Conservation (phyloP, 2,113 vertebrate genomes). For the Plotosus lineatus region DNA sequence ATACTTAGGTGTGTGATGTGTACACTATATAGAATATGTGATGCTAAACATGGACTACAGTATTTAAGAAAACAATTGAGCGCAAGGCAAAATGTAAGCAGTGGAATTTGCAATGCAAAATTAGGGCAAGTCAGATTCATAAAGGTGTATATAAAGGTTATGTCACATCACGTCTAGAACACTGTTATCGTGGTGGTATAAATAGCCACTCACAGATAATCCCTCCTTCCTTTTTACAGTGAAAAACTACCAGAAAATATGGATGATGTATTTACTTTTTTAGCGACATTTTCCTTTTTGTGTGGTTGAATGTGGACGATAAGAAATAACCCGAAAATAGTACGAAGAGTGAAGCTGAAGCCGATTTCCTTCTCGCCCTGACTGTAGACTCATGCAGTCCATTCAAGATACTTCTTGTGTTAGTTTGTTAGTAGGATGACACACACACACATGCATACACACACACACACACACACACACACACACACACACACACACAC, state of each 20-base stretch:
- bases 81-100: not conserved
- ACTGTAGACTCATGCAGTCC: not conserved
- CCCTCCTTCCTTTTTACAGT: not conserved
- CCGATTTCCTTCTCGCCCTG: not conserved
- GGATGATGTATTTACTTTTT: not conserved
- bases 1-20: not conserved
- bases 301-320: too few relatives aligned
- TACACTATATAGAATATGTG: not conserved
- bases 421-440: too few relatives aligned
- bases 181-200: not conserved
- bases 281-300: not conserved
- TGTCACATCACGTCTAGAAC: not conserved
- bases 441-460: too few relatives aligned
- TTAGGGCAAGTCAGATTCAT: not conserved
- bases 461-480: too few relatives aligned
- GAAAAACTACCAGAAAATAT: not conserved
- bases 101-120: slow-evolving; percentile 5
- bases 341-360: not conserved
- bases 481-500: too few relatives aligned
- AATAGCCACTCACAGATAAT: not conserved
- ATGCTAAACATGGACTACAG: not conserved
- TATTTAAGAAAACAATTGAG: not conserved
- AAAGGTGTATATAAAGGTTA: not conserved
- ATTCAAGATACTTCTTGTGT: not conserved
- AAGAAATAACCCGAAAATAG: not conserved